A percentile compares a stretch with the other conserved stretches of the same genome.
Conservation (phyloP, 2,888 invertebrate species). For the Camptogramma bilineatum region DNA sequence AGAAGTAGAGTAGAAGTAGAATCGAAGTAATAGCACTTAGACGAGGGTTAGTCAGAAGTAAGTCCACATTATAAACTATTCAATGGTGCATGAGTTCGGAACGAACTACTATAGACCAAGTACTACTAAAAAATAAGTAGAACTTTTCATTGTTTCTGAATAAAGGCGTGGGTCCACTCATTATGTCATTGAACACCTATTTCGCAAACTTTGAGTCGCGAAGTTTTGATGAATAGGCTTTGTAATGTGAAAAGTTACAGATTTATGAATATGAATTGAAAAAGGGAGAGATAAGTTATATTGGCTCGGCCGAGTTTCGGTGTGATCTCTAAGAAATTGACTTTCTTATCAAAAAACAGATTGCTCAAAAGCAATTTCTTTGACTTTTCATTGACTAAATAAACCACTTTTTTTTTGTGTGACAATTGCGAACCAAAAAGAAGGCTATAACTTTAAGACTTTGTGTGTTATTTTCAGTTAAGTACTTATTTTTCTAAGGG, state of each 20-base stretch:
- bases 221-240: slow-evolving; percentile 37
- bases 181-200: slow-evolving; percentile 33
- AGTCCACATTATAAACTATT: too few relatives aligned
- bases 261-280: slow-evolving; percentile 33
- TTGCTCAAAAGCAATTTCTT: background rate
- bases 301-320: slow-evolving; percentile 14
- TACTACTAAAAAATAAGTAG: too few relatives aligned
- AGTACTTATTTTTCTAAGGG: too few relatives aligned
- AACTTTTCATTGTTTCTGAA: slow-evolving; percentile 9
- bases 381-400: background rate
- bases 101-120: too few relatives aligned
- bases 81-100: too few relatives aligned
- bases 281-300: slow-evolving; percentile 16
- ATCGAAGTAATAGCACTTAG: too few relatives aligned
- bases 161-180: slow-evolving; percentile 8
- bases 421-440: background rate
- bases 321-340: background rate
- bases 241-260: slow-evolving; percentile 42
- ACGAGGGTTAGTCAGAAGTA: too few relatives aligned
- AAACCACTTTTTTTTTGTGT: background rate
- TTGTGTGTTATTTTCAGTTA: too few relatives aligned
- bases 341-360: slow-evolving; percentile 4
- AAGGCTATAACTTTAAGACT: too few relatives aligned
- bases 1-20: too few relatives aligned
- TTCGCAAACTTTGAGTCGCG: slow-evolving; percentile 22